A percentile compares a stretch with the other conserved stretches of the same genome.
Conservation (phyloP, 2,113 vertebrate genomes). For the Callaeas wilsoni region DNA sequence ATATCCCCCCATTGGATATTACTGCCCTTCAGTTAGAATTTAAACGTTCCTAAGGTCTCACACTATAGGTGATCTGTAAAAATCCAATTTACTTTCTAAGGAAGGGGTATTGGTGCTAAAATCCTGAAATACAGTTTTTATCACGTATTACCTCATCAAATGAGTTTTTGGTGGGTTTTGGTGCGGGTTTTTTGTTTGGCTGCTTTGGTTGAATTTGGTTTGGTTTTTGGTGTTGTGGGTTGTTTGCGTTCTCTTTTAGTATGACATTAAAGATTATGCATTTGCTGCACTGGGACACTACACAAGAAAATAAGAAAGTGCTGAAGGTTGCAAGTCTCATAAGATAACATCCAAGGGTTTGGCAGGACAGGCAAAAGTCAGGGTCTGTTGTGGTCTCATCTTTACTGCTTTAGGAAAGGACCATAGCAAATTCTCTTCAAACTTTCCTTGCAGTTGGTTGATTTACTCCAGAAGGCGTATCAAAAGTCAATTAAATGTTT, state of each 20-base stretch:
- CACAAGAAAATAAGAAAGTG: not conserved
- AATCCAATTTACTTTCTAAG: not conserved
- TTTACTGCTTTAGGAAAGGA: not conserved
- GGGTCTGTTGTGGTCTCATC: not conserved
- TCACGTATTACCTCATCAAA: not conserved
- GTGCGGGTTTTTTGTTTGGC: not conserved
- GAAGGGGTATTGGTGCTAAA: not conserved
- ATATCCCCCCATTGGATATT: not conserved
- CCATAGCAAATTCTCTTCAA: not conserved
- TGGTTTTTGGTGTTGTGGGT: fast-evolving
- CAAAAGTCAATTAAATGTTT: not conserved
- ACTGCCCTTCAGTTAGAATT: not conserved
- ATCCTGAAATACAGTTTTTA: not conserved
- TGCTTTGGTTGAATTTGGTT: not conserved
- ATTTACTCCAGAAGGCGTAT: not conserved
- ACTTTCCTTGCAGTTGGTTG: not conserved
- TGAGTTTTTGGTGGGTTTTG: not conserved
- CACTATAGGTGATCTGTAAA: not conserved
- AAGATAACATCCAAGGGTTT: not conserved
- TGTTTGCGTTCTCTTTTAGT: not conserved
- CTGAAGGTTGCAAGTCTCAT: not conserved
- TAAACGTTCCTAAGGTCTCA: not conserved
- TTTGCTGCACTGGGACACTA: not conserved
- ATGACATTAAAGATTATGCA: not conserved
- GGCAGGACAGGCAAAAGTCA: not conserved